Base-by-base conservation (phyloP, 2,113 vertebrate species). In the Coturnix japonica region DNA sequence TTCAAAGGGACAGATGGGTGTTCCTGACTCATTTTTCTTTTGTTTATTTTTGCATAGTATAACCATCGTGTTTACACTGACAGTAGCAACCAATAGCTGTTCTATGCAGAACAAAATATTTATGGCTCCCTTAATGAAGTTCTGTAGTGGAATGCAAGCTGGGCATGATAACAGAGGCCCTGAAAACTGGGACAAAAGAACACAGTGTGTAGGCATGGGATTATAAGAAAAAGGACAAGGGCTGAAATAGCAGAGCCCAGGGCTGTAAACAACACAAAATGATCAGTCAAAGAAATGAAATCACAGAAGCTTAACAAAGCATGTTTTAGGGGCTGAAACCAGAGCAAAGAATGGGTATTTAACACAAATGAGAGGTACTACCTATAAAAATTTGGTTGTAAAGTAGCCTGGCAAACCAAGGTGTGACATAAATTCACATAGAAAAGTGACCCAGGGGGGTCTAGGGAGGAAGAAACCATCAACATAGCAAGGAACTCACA, bases 151-250 rank as follows among this genome's bases (percentile, higher is more conserved):
- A 47, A 43, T n/a, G 53, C 25, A 75, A 46, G 39, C 41, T 41
- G n/a, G 53, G 15, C 7, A 3, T 20, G 35, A 67, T 16, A 84
- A 53, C 22, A 39, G 53, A 18, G 23, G 8, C 70, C 87, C 76
- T 84, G 87, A 84, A 73, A 6, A 8, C 18, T 1, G 1, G 35
- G 63, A 28, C 28, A 11, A 20, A 20, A 64, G 69, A 53, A 47
- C 73, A 23, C 0, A 0, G 16, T 0, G 0, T 66, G 20, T 28
- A 25, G 61, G 14, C 12, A 0, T 26, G 35, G 41, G 53, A 6
- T 69, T 71, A 85, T 65, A 79, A 81, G 54, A 66, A 70, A 65
- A 78, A 53, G 12, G 30, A 41, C 47, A 87, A 28, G 41, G 51
- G 33, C 26, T 71, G 31, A 54, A 22, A n/a, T 4, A 25, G 75